These are phyloP conservation scores for Pseudois nayaur DNA, from an alignment of 2,113 vertebrate species.

Conservation along the genomic window DNA sequence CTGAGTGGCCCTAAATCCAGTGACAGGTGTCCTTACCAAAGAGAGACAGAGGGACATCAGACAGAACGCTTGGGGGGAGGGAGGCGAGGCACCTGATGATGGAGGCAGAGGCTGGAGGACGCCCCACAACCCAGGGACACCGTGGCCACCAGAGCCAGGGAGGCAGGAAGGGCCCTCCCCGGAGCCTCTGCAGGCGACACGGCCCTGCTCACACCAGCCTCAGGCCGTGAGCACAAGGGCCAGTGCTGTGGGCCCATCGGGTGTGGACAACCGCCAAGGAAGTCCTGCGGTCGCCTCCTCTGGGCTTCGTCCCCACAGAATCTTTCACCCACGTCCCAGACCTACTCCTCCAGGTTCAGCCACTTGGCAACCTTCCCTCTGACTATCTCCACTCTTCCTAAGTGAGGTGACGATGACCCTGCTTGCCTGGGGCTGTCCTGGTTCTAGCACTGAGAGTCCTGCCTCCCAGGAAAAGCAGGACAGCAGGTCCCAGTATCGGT, in stretches of 20 bases:
- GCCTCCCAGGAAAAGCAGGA: neutral
- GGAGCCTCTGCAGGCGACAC: neutral
- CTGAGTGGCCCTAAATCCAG: neutral
- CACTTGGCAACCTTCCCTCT: neutral
- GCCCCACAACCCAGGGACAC: neutral
- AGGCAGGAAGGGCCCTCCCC: neutral
- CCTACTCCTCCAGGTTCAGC: neutral
- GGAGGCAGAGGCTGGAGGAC: neutral
- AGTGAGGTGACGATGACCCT: neutral
- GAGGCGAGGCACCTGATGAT: neutral
- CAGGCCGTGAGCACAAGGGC: accelerated
- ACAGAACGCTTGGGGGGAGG: neutral
- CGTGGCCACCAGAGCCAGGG: neutral
- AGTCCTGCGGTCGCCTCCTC: neutral
- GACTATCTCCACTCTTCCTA: neutral
- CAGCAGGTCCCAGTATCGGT: neutral
- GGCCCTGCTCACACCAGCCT: neutral
- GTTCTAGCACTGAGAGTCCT: neutral
- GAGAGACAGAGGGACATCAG: neutral
- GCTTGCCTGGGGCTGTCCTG: neutral
- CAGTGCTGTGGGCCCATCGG: accelerated
- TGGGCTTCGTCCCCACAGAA: neutral
- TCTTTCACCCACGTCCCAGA: neutral
- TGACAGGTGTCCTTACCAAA: neutral
- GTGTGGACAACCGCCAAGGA: neutral